Conservation (phyloP, 1,140 invertebrate species). For the Tetramorium alpestre region DNA sequence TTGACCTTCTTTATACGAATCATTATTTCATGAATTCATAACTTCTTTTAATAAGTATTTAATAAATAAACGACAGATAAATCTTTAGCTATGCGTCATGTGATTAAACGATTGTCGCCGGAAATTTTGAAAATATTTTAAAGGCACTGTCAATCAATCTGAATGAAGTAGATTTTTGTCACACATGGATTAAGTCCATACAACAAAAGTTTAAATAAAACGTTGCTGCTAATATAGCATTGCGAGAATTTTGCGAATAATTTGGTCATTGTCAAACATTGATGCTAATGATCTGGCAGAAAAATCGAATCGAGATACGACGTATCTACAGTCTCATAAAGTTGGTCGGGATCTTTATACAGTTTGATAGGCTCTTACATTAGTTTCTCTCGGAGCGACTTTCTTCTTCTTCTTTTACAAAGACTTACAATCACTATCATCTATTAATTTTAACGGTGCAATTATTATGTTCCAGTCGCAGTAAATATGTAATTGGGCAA, state of each 20-base stretch:
- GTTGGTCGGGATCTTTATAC: background rate
- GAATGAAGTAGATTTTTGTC: no score
- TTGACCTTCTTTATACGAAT: background rate
- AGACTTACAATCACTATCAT: background rate
- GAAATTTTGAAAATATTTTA: background rate
- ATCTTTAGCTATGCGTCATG: background rate
- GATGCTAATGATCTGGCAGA: background rate
- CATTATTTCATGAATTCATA: background rate
- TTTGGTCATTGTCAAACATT: background rate
- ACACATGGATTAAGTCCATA: no score
- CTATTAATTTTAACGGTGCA: constrained; percentile 1
- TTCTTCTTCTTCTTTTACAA: background rate
- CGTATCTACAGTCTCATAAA: constrained; percentile 19
- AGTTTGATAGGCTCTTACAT: constrained; percentile 23
- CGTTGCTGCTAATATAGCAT: no score
- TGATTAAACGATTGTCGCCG: background rate
- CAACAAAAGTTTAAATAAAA: no score
- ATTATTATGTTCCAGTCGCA: constrained; percentile 49
- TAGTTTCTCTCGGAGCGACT: background rate
- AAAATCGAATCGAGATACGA: constrained; percentile 44
- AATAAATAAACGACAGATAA: background rate
- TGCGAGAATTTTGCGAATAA: no score
- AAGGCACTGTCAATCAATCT: no score
- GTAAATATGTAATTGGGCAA: background rate
- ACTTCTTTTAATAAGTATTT: background rate